Evolutionary conservation across 2,797 vertebrate genomes (phyloP).

Genomic region (Crocodylus rhombifer): DNA sequence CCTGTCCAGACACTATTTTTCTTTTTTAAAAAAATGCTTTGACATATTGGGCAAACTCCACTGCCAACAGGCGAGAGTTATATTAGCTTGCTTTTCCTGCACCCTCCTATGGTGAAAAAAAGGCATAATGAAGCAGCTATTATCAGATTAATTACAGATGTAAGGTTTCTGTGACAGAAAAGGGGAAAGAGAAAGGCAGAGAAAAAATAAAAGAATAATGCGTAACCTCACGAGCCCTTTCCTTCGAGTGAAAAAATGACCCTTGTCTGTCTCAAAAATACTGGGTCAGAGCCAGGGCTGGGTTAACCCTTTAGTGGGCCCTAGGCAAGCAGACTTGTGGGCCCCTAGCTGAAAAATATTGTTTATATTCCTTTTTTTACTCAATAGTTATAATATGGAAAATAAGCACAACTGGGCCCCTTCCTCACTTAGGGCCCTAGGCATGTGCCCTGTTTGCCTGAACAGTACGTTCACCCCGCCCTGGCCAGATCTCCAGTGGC

Average conservation of each 20-base stretch:
- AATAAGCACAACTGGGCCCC: too few relatives aligned
- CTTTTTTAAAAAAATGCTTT: conserved; percentile 46
- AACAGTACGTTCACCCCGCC: too few relatives aligned
- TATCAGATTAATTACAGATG: conserved; percentile 66
- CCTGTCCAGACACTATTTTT: conserved; percentile 16
- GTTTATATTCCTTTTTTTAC: too few relatives aligned
- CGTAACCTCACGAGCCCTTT: conserved; percentile 2
- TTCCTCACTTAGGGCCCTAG: too few relatives aligned
- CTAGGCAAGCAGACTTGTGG: too few relatives aligned
- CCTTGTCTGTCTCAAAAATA: conserved; percentile 22
- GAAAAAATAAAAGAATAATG: neutral
- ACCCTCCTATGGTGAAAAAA: conserved; percentile 25
- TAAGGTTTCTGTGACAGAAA: neutral
- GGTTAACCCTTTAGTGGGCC: too few relatives aligned
- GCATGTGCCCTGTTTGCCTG: too few relatives aligned
- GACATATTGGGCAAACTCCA: conserved; percentile 40
- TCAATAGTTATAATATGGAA: too few relatives aligned
- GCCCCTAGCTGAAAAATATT: too few relatives aligned
- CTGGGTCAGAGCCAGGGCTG: neutral
- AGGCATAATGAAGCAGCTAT: neutral
- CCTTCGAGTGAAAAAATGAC: conserved; percentile 15
- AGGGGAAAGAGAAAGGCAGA: conserved; percentile 14
- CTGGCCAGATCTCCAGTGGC: too few relatives aligned
- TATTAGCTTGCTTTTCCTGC: conserved; percentile 36
- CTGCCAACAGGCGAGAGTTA: conserved; percentile 45